Evolutionary conservation across 2,113 vertebrate species (phyloP).

Genomic region (Gopherus evgoodei): DNA sequence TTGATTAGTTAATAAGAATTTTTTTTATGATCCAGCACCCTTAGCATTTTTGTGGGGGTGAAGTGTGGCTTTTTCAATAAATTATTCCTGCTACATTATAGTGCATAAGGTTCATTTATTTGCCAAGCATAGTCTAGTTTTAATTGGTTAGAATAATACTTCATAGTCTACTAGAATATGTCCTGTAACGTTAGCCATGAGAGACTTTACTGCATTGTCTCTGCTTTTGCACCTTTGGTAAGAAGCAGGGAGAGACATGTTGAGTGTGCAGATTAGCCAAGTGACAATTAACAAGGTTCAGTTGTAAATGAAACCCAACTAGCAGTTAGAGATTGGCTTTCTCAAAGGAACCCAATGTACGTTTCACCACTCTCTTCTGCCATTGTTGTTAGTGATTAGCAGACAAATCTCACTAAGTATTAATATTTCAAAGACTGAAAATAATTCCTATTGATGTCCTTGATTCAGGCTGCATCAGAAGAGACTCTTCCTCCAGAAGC

Average conservation of each 20-base stretch:
- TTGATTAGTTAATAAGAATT: not conserved
- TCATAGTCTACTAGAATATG: fast-evolving
- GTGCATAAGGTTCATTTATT: not conserved
- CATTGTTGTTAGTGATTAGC: not conserved
- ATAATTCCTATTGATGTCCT: constrained; percentile 24
- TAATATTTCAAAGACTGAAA: not conserved
- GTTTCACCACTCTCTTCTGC: not conserved
- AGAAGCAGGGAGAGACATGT: not conserved
- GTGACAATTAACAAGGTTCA: not conserved
- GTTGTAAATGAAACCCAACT: not conserved
- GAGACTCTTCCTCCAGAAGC: constrained; percentile 94
- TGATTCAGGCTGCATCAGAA: constrained; percentile 93
- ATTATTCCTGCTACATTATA: not conserved
- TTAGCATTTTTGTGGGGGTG: not conserved
- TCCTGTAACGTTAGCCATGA: not conserved
- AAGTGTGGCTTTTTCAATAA: not conserved
- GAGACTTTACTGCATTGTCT: not conserved
- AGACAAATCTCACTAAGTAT: not conserved
- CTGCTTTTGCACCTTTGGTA: not conserved
- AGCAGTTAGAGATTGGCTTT: not conserved
- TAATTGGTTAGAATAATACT: not conserved
- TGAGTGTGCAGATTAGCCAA: not conserved
- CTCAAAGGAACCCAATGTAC: not conserved
- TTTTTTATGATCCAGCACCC: not conserved
- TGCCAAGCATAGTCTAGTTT: not conserved